Percentiles rank a stretch among this genome's conserved stretches.
phyloP scores from a whole-genome alignment of 2,888 invertebrate genomes.

The Eupithecia centaureata region DNA sequence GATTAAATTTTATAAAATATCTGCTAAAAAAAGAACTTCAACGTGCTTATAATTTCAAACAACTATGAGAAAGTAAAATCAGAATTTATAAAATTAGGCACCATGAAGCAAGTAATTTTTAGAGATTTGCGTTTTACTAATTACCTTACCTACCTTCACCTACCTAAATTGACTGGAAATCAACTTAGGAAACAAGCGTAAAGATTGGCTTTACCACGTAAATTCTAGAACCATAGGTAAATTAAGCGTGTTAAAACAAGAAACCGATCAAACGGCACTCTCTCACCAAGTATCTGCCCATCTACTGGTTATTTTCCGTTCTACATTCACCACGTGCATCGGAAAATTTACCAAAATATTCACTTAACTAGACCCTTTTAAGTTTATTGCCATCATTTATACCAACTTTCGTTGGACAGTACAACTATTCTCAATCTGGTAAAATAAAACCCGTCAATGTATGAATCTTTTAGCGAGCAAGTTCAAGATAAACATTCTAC shows the following conservation, averaged over 20 bases:
- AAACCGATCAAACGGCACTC: slow-evolving; percentile 25
- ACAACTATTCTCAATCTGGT: not conserved
- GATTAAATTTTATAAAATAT: not conserved
- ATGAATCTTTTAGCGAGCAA: slow-evolving; percentile 40
- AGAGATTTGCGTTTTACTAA: no score
- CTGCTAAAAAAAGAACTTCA: not conserved
- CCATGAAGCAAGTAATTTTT: no score
- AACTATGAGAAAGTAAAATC: not conserved
- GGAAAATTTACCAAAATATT: slow-evolving; percentile 34
- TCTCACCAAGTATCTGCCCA: not conserved
- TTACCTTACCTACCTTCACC: no score
- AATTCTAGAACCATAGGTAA: no score
- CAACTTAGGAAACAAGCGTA: not conserved
- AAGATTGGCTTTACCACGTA: not conserved
- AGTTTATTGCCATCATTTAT: slow-evolving; percentile 56
- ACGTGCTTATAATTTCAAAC: not conserved
- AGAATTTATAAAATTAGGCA: not conserved
- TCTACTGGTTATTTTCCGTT: slow-evolving; percentile 25
- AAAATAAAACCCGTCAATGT: not conserved
- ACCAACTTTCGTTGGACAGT: slow-evolving; percentile 54
- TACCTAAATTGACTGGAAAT: no score
- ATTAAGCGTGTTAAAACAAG: slow-evolving; percentile 8
- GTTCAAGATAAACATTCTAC: slow-evolving; percentile 58
- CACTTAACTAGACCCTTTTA: slow-evolving; percentile 41
- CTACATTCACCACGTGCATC: slow-evolving; percentile 33